Evolutionary conservation across 2,797 vertebrate genomes (phyloP), one percentile per base, ranked within the genome.

Genomic region (Phyllotis vaccarum): DNA sequence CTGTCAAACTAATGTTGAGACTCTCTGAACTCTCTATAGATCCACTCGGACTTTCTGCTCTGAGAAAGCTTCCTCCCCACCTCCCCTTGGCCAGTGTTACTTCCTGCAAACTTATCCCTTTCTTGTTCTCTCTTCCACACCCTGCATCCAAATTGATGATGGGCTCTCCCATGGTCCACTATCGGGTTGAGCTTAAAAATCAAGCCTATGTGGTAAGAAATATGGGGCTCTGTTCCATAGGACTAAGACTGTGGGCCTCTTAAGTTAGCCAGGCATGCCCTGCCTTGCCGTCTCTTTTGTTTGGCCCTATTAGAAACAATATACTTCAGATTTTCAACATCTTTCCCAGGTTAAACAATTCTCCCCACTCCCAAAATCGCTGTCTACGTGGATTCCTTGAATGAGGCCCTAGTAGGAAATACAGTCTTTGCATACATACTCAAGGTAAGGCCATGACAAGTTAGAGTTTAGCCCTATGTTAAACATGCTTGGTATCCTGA

Each of bases 131-230:
- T 91, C 93, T 12, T 2, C 81, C 29, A 72, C 37, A 37, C 31
- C 27, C 40, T 5, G 62, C 60, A 81, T 87, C 56, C 76, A 82
- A 13, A 90, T 3, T 85, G 40, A 19, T 76, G 12, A 43, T 31
- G 79, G 14, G 10, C 9, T 68, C 54, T 78, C 17, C 49, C 27
- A 0, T 56, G 22, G 37, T 95, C 95, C 64, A n/a, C 64, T 56
- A 52, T 81, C 43, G 27, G 17, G 72, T 79, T 85, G 87, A 91
- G 58, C 72, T 91, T 89, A 72, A 92, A 91, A 96, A 49, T 66
- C 72, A 96, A 95, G 9, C 9, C 43, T 52, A 6, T 88, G 29
- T 46, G n/a, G 49, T 72, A 89, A 80, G 31, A 66, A 86, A 14
- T 80, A 21, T 29, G 43, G 31, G 24, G 5, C n/a, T 96, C n/a